Conservation (phyloP, 2,888 invertebrate genomes). For the Rosalia funebris region DNA sequence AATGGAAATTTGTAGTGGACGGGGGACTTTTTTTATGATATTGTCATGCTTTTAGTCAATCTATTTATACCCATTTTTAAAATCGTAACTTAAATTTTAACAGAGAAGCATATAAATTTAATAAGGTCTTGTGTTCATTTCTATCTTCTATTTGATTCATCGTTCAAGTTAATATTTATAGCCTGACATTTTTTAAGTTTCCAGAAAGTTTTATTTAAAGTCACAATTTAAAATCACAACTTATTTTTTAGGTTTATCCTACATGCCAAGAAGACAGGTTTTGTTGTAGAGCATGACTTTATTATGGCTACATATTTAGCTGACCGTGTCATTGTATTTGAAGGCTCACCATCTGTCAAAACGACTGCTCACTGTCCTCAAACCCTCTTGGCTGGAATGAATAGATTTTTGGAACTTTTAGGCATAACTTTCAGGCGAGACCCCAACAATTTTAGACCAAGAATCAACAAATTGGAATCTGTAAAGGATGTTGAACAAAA, state of each 20-base stretch:
- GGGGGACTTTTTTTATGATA: too few relatives aligned
- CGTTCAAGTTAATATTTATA: too few relatives aligned
- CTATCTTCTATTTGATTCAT: too few relatives aligned
- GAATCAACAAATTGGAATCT: constrained; percentile 96
- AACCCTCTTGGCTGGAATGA: constrained; percentile 96
- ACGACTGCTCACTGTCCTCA: constrained; percentile 93
- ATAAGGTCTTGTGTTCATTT: too few relatives aligned
- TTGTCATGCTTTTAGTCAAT: too few relatives aligned
- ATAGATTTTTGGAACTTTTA: constrained; percentile 91
- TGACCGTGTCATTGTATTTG: constrained; percentile 98
- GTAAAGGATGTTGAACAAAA: constrained; percentile 99
- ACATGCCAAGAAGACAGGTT: constrained; percentile 99
- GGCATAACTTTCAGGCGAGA: constrained; percentile 98
- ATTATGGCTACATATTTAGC: constrained; percentile 99
- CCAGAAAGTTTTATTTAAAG: too few relatives aligned
- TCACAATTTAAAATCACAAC: too few relatives aligned
- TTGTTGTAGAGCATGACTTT: constrained; percentile 99
- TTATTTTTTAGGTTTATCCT: constrained; percentile 86
- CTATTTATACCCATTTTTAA: too few relatives aligned
- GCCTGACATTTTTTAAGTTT: too few relatives aligned
- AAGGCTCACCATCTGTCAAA: constrained; percentile 89
- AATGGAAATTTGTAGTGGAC: too few relatives aligned
- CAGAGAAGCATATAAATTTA: too few relatives aligned
- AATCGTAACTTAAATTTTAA: too few relatives aligned
- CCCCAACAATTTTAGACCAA: constrained; percentile 97